These are phyloP conservation scores for Mesitornis unicolor DNA, from an alignment of 2,113 vertebrate genomes.

Conservation along the genomic window DNA sequence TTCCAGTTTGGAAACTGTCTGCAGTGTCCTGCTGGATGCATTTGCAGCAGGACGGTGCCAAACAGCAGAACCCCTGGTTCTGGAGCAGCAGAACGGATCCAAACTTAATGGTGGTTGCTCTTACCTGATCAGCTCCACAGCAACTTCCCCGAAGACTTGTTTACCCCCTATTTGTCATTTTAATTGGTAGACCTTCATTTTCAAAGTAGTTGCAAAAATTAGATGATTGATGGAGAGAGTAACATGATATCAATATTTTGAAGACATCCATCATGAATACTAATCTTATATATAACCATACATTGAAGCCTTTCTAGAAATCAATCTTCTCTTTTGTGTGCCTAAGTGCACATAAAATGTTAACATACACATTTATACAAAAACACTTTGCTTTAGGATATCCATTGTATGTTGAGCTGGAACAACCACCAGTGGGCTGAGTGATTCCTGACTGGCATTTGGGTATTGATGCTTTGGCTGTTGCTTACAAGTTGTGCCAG, in stretches of 20 bases:
- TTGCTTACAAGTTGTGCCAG: background rate
- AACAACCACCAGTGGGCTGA: background rate
- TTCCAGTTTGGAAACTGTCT: background rate
- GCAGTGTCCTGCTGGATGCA: background rate
- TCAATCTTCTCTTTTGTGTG: background rate
- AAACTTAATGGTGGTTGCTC: background rate
- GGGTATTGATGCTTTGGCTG: background rate
- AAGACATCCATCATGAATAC: background rate
- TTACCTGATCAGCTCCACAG: background rate
- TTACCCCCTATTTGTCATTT: background rate
- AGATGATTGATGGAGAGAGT: background rate
- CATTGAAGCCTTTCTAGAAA: background rate
- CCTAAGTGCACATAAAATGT: background rate
- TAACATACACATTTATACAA: background rate
- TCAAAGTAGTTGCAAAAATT: background rate
- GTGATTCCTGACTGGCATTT: background rate
- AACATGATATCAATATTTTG: conserved; percentile 13
- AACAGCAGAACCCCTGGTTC: background rate
- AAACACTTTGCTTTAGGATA: background rate
- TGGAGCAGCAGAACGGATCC: background rate
- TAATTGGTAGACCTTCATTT: background rate
- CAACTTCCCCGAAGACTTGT: background rate
- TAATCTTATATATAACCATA: background rate
- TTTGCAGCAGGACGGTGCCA: fast-evolving
- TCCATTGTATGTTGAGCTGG: background rate